A percentile compares a stretch with the other conserved stretches of the same genome.
These are phyloP conservation scores for Epinephelus fuscoguttatus DNA, from an alignment of 2,113 vertebrate genomes.

Conservation along the genomic window DNA sequence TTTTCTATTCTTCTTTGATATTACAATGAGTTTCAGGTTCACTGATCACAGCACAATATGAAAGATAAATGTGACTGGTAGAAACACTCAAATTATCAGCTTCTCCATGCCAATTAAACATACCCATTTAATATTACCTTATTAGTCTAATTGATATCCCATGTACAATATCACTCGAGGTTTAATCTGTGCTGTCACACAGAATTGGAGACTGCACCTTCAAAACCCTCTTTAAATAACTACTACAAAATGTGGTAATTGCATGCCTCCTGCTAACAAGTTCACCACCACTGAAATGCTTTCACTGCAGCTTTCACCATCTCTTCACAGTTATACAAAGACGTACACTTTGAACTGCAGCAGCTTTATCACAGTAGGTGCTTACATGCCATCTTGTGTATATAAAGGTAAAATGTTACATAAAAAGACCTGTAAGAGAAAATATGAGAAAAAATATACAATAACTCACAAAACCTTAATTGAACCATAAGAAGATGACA, in stretches of 20 bases:
- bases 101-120: constrained; percentile 9
- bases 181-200: not conserved
- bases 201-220: not conserved
- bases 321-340: not conserved
- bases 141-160: not conserved
- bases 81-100: constrained; percentile 32
- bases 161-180: no score
- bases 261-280: not conserved
- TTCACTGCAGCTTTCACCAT: not conserved
- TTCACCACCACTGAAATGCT: not conserved
- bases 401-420: not conserved
- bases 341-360: not conserved
- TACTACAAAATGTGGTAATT: not conserved
- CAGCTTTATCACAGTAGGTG: not conserved
- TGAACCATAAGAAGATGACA: not conserved
- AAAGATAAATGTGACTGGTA: constrained; percentile 30
- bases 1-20: constrained; percentile 54
- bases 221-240: constrained; percentile 25
- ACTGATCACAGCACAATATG: constrained; percentile 42
- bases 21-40: constrained; percentile 48
- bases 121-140: not conserved
- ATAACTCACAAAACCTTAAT: not conserved
- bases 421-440: not conserved
- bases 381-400: not conserved
- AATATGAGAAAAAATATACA: not conserved